phyloP scores from a whole-genome alignment of 1,140 invertebrate species.

The Tetragonula clypearis region DNA sequence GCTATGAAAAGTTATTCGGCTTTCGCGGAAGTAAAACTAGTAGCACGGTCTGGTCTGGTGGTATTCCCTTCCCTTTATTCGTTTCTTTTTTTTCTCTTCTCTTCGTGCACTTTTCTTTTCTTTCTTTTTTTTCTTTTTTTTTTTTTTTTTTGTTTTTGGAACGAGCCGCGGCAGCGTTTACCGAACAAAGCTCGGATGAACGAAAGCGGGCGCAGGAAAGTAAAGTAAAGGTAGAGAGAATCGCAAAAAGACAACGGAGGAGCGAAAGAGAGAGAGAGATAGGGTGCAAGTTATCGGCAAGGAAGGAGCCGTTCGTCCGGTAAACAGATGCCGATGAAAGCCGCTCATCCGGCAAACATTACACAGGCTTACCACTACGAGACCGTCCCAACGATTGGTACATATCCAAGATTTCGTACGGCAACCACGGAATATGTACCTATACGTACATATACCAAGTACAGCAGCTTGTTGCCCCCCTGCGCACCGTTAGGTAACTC shows the following conservation, averaged over 20 bases:
- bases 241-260: conserved; percentile 7
- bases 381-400: conserved; percentile 58
- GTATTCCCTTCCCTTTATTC: not conserved
- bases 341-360: conserved; percentile 75
- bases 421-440: conserved; percentile 54
- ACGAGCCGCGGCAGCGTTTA: not conserved
- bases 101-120: not conserved
- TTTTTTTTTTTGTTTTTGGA: not conserved
- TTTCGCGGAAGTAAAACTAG: not conserved
- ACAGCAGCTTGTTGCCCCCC: conserved; percentile 43
- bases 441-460: conserved; percentile 50
- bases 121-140: no score
- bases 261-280: conserved; percentile 29
- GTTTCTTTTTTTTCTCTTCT: not conserved
- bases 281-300: conserved; percentile 57
- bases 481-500: conserved; percentile 62
- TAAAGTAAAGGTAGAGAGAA: conserved; percentile 8
- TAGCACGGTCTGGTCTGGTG: not conserved
- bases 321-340: conserved; percentile 74
- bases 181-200: conserved; percentile 2
- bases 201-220: conserved; percentile 7
- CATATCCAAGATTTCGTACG: conserved; percentile 68
- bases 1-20: conserved; percentile 24
- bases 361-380: conserved; percentile 70
- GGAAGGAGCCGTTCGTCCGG: conserved; percentile 65